Base-by-base conservation (phyloP, 2,797 vertebrate species). In the Acipenser transmontanus region DNA sequence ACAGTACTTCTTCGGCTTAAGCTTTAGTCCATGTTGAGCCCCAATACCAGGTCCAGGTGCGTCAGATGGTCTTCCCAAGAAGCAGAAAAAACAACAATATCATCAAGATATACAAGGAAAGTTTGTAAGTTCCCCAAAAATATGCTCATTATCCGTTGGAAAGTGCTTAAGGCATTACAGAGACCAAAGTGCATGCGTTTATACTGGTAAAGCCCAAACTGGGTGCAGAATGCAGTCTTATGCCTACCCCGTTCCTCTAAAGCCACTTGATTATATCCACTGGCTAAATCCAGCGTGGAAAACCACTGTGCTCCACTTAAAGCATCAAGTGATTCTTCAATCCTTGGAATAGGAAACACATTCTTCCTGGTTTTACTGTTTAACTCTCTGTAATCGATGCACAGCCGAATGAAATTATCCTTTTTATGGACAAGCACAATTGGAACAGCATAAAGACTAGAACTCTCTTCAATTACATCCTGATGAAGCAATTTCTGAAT, bases 201-300 rank as follows among this genome's bases (percentile, higher is more conserved):
- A 34, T 34, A 62, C 8, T 62, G 10, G 17, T 6, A 62, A 8
- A 62, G 14, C 10, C 61, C 52, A 54, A 54, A 54, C n/a, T 9
- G 52, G 8, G 61, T 62, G 17, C 61, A 62, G 14, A 62, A 62
- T 17, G 61, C 61, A 10, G 61, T 62, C 8, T 62, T 62, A 13
- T 8, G 61, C 10, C 61, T 17, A 20, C 14, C 61, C 7, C 4
- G 2, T 6, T 62, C 6, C 4, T 8, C 61, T 10, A 62, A 0
- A 8, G 10, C 14, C 8, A 62, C 61, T 13, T 62, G 61, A 20
- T 62, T 62, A 62, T 62, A 62, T 48, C 61, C 47, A 48, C 61
- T 12, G 10, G 61, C 61, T 10, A 62, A 13, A 20, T 62, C 61
- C 10, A 62, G 2, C 8, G 0, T 62, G 0, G 10, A 62, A 62